Evolutionary conservation across 2,113 vertebrate species (phyloP).

Genomic region (Mungos mungo): DNA sequence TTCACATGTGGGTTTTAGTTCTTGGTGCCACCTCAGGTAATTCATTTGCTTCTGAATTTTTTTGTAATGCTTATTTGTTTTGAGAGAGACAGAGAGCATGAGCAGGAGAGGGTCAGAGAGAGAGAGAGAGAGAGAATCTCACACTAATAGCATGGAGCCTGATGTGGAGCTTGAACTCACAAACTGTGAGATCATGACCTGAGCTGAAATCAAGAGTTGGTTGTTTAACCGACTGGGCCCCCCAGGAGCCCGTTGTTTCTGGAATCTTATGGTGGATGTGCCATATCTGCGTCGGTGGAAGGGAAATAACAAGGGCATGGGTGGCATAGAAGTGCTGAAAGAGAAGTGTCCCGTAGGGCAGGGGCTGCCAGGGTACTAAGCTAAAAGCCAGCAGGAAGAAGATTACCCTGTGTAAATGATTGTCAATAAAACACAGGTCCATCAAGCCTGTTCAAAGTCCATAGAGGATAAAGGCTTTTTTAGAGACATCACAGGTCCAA

Average conservation of each 20-base stretch:
- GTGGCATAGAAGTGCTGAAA: not conserved
- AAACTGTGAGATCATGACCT: no score
- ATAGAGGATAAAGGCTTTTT: not conserved
- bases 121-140: no score
- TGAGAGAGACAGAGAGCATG: no score
- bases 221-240: no score
- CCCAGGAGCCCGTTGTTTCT: not conserved
- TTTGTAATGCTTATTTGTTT: no score
- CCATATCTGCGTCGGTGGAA: not conserved
- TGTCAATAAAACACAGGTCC: not conserved
- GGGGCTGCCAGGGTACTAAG: not conserved
- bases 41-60: not conserved
- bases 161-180: no score
- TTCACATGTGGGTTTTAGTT: not conserved
- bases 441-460: not conserved
- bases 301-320: not conserved
- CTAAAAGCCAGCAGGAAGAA: not conserved
- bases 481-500: not conserved
- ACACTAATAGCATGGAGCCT: no score
- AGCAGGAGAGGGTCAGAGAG: no score
- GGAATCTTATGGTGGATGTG: not conserved
- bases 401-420: not conserved
- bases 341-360: rapidly evolving
- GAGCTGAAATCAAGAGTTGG: no score
- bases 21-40: not conserved